A percentile compares a stretch with the other conserved stretches of the same genome.
Evolutionary conservation across 2,113 vertebrate genomes (phyloP).

Genomic region (Ochotona princeps): DNA sequence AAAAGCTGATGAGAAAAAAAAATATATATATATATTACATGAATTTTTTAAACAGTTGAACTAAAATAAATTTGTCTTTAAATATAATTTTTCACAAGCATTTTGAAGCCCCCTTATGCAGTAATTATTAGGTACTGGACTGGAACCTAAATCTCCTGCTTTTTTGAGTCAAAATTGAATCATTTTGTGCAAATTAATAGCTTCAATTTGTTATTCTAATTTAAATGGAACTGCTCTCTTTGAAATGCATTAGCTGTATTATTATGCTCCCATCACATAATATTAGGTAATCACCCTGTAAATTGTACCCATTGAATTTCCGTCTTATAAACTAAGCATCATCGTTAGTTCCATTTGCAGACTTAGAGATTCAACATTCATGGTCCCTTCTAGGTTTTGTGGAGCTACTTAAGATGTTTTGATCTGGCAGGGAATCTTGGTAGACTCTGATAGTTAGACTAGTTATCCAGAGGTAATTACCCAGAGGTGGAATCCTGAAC

Average conservation of each 20-base stretch:
- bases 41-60: too few relatives aligned
- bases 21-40: too few relatives aligned
- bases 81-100: too few relatives aligned
- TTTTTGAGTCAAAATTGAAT: not conserved
- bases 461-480: not conserved
- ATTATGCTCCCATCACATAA: not conserved
- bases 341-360: slow-evolving; percentile 49
- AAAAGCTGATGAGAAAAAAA: too few relatives aligned
- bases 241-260: not conserved
- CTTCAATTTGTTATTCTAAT: not conserved
- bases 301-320: not conserved
- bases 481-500: not conserved
- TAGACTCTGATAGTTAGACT: not conserved
- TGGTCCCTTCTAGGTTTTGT: not conserved
- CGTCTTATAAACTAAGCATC: not conserved
- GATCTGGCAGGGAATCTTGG: not conserved
- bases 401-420: not conserved
- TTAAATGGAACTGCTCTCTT: not conserved
- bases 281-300: not conserved
- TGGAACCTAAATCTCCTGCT: not conserved
- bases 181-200: not conserved
- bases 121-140: not conserved
- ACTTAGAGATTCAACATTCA: not conserved
- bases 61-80: too few relatives aligned
- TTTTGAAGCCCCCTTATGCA: not conserved